These are phyloP conservation scores for Micrasema minimum DNA, from an alignment of 1,140 invertebrate genomes.

Conservation along the genomic window DNA sequence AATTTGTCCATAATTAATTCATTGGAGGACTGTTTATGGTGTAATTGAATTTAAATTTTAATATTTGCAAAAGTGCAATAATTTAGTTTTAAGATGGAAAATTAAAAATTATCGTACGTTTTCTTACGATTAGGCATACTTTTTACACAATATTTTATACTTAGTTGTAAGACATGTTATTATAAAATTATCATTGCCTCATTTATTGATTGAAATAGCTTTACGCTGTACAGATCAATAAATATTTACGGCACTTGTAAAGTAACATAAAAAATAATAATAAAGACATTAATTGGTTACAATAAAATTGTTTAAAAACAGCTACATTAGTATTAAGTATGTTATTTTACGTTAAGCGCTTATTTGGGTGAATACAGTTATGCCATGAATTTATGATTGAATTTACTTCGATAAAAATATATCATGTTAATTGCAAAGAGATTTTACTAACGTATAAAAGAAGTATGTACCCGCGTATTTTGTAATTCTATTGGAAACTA, in stretches of 20 bases:
- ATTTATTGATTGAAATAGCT: constrained; percentile 35
- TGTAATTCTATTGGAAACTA: too few species aligned
- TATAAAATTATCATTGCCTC: constrained; percentile 35
- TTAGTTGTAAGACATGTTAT: constrained; percentile 33
- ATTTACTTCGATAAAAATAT: not conserved
- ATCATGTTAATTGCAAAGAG: too few species aligned
- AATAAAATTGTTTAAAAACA: constrained; percentile 33
- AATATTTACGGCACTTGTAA: constrained; percentile 29
- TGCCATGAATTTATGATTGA: constrained; percentile 13
- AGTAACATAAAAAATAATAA: constrained; percentile 24
- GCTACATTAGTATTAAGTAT: constrained; percentile 18
- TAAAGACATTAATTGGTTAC: constrained; percentile 29
- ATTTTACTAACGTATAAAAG: too few species aligned
- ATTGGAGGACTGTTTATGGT: too few species aligned
- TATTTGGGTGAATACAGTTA: constrained; percentile 6
- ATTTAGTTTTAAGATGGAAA: too few species aligned
- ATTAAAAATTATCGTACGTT: too few species aligned
- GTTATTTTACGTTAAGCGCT: not conserved
- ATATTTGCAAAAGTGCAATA: too few species aligned
- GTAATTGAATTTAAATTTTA: too few species aligned
- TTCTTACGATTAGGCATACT: too few species aligned
- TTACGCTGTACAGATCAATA: constrained; percentile 23
- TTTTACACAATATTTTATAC: too few species aligned
- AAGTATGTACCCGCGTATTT: too few species aligned
- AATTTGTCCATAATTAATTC: too few species aligned